A percentile compares a stretch with the other conserved stretches of the same genome.
These are phyloP conservation scores for Natator depressus DNA, from an alignment of 2,113 vertebrate genomes.

Conservation along the genomic window DNA sequence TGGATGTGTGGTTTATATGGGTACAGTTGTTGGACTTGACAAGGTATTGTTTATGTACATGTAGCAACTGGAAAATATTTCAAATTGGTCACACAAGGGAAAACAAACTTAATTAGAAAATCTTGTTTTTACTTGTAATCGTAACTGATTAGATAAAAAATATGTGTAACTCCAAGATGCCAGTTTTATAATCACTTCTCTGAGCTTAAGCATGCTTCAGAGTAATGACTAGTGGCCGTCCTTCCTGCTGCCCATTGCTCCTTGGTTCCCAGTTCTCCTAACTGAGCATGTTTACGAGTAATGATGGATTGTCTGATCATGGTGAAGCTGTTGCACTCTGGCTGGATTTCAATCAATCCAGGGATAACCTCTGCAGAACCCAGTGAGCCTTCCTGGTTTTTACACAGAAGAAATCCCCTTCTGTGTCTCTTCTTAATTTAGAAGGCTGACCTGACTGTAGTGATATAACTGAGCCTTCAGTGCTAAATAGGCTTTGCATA, in stretches of 20 bases:
- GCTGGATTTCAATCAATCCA: background rate
- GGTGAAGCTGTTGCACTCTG: background rate
- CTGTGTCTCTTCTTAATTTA: background rate
- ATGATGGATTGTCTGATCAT: background rate
- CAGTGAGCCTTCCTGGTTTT: background rate
- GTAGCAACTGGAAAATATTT: background rate
- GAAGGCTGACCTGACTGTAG: background rate
- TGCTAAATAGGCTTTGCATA: background rate
- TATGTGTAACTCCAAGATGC: background rate
- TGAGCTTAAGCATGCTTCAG: background rate
- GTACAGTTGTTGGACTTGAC: background rate
- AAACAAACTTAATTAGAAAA: background rate
- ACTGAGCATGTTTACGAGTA: background rate
- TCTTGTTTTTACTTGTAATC: background rate
- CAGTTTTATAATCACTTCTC: background rate
- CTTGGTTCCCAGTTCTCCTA: background rate
- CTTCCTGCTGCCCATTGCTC: background rate
- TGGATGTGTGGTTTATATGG: background rate
- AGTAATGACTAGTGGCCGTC: background rate
- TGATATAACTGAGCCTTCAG: background rate
- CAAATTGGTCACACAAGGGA: background rate
- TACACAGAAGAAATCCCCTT: accelerated
- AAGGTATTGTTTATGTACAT: background rate
- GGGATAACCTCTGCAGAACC: background rate
- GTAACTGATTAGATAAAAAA: background rate